These are phyloP conservation scores for Drosophila navojoa DNA, from an alignment of 1,140 invertebrate species.

Conservation along the genomic window DNA sequence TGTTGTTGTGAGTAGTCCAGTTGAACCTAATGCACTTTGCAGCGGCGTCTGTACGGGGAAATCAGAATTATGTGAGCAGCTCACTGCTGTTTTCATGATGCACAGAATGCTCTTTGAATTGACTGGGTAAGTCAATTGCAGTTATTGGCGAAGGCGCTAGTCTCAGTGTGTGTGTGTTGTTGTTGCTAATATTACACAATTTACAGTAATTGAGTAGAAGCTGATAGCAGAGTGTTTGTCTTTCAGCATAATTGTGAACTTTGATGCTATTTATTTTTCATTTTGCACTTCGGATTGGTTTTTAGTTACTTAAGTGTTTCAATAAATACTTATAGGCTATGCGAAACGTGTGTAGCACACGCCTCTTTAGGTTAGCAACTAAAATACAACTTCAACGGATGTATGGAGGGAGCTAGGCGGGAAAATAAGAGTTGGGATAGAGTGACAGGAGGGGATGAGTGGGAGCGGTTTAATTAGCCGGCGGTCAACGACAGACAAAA, in stretches of 20 bases:
- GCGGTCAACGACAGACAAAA: slow-evolving; percentile 7
- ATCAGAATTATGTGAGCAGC: not conserved
- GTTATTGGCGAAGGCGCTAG: slow-evolving; percentile 20
- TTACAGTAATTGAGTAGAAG: slow-evolving; percentile 29
- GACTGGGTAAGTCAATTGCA: slow-evolving; percentile 6
- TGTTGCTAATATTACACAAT: slow-evolving; percentile 41
- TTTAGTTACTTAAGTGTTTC: slow-evolving; percentile 62
- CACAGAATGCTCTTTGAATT: not conserved
- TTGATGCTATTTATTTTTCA: slow-evolving; percentile 48
- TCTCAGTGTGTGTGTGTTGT: slow-evolving; percentile 25
- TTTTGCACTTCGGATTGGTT: slow-evolving; percentile 46
- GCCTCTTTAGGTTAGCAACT: slow-evolving; percentile 76
- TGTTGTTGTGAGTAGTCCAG: not conserved
- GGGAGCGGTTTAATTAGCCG: slow-evolving; percentile 1
- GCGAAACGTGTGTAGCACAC: slow-evolving; percentile 69
- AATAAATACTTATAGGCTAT: slow-evolving; percentile 77
- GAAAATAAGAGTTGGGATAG: not conserved
- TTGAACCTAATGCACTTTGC: not conserved
- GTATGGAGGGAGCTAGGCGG: not conserved
- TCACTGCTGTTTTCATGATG: slow-evolving; percentile 2
- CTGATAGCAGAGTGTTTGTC: slow-evolving; percentile 27
- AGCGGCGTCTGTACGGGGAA: too few relatives aligned
- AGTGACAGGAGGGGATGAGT: not conserved
- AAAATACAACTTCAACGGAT: slow-evolving; percentile 67
- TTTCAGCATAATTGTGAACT: slow-evolving; percentile 53